A percentile compares a stretch with the other conserved stretches of the same genome.
These are phyloP conservation scores for Campylomormyrus tamandua DNA, from an alignment of 2,113 vertebrate species.

Conservation along the genomic window DNA sequence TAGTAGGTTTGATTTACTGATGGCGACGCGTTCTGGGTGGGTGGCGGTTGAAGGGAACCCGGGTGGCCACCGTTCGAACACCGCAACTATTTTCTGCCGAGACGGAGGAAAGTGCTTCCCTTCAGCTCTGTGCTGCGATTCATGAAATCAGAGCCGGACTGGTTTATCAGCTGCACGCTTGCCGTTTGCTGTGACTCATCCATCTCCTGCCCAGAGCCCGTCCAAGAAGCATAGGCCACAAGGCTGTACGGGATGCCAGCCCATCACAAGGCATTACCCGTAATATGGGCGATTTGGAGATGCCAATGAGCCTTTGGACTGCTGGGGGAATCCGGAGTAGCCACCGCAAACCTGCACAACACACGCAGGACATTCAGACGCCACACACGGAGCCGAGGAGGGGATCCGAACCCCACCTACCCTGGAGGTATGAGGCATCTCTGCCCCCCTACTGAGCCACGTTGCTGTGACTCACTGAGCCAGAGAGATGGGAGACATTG, in stretches of 20 bases:
- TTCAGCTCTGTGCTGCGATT: conserved; percentile 1
- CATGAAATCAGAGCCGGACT: neutral
- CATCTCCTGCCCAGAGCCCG: neutral
- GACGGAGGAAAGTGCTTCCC: neutral
- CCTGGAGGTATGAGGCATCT: neutral
- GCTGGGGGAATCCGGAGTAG: neutral
- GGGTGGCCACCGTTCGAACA: neutral
- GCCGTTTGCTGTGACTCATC: neutral
- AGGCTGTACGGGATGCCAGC: neutral
- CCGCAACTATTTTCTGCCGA: conserved; percentile 5
- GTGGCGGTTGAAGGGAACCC: neutral
- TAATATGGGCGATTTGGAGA: neutral
- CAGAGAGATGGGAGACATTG: neutral
- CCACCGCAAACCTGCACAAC: neutral
- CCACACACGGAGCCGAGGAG: neutral
- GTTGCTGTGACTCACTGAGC: neutral
- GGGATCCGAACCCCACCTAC: neutral
- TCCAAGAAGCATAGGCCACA: neutral
- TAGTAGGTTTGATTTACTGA: neutral
- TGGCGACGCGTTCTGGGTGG: neutral
- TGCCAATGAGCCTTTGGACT: neutral
- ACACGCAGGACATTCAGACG: neutral
- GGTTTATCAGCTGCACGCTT: neutral
- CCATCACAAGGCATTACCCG: neutral
- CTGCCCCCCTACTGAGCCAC: neutral